Evolutionary conservation across 2,888 invertebrate genomes (phyloP).

Genomic region (Dryococelus australis): DNA sequence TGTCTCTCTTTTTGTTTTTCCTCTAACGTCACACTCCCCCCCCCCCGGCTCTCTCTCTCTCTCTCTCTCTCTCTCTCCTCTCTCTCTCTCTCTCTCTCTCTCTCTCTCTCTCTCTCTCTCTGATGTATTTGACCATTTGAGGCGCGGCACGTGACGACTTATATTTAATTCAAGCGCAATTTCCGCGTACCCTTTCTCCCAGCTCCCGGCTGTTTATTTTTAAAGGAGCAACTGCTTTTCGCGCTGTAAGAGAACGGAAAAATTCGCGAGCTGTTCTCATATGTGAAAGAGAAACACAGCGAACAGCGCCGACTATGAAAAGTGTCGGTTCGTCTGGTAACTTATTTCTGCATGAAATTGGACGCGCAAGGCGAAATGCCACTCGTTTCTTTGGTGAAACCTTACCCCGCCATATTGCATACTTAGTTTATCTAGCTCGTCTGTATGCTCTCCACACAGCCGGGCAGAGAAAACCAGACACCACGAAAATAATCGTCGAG

Average conservation of each 20-base stretch:
- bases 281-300: neutral
- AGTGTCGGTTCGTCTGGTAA: too few species aligned
- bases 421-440: too few species aligned
- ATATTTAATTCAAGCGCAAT: constrained; percentile 16
- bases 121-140: neutral
- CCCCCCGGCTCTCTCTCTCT: too few species aligned
- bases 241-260: neutral
- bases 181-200: neutral
- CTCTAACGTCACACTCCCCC: too few species aligned
- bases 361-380: too few species aligned
- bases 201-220: neutral
- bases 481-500: too few species aligned
- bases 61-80: neutral
- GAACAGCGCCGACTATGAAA: neutral
- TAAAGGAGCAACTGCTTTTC: neutral
- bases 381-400: too few species aligned
- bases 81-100: neutral
- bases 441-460: too few species aligned
- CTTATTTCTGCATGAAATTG: too few species aligned
- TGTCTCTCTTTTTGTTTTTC: too few species aligned
- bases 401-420: too few species aligned
- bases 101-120: constrained; percentile 16
- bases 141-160: neutral
- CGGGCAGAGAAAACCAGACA: too few species aligned
- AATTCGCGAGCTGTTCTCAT: neutral